Conservation (phyloP, 2,113 vertebrate genomes). For the Rhinogobius similis region DNA sequence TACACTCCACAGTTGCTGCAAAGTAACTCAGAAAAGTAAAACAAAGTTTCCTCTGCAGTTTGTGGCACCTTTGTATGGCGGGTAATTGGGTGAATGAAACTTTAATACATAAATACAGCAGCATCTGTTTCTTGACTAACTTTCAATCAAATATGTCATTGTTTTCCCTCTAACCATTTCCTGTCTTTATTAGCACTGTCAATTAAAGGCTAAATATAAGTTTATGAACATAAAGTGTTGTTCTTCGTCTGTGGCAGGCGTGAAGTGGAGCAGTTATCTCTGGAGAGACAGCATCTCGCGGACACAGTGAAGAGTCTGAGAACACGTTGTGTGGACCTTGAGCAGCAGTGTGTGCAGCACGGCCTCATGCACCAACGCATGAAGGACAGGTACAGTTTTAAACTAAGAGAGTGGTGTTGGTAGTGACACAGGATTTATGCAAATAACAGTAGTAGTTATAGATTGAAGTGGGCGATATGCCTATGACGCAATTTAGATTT, state of each 20-base stretch:
- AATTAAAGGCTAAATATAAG: background rate
- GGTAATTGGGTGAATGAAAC: background rate
- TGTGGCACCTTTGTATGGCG: background rate
- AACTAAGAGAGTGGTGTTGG: background rate
- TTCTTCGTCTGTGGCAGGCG: conserved; percentile 65
- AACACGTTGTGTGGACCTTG: conserved; percentile 84
- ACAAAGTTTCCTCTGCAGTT: conserved; percentile 24
- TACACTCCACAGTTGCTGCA: conserved; percentile 29
- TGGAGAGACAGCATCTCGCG: conserved; percentile 83
- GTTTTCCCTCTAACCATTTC: background rate
- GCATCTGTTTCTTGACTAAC: background rate
- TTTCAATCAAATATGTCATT: background rate
- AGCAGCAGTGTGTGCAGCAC: conserved; percentile 91
- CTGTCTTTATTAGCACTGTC: background rate
- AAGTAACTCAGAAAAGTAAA: conserved; percentile 29
- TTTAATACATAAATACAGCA: background rate
- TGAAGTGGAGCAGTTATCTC: conserved; percentile 82
- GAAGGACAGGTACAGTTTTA: conserved; percentile 85
- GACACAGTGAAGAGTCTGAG: conserved; percentile 82
- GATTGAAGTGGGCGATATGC: too few relatives aligned
- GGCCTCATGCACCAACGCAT: conserved; percentile 89
- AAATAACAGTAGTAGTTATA: background rate
- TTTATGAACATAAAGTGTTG: background rate
- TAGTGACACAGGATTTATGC: background rate
- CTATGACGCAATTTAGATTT: too few relatives aligned